Evolutionary conservation across 2,888 invertebrate species (phyloP).

Genomic region (Eupithecia exiguata): DNA sequence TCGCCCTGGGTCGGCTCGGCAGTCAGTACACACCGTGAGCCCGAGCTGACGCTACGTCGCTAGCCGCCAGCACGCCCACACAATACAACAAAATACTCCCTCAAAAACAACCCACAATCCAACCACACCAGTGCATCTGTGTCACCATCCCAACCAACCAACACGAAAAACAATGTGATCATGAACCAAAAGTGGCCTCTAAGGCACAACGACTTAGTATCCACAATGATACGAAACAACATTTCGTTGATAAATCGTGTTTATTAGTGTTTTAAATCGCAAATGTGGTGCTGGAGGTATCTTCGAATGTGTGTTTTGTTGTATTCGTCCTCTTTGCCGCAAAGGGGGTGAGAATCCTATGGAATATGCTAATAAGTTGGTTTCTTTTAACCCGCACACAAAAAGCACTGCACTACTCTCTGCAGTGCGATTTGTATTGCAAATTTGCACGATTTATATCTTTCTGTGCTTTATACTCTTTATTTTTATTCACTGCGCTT

Average conservation of each 20-base stretch:
- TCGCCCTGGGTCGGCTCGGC: constrained; percentile 71
- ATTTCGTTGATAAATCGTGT: constrained; percentile 77
- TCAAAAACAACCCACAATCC: constrained; percentile 53
- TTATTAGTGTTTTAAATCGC: constrained; percentile 73
- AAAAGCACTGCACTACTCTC: constrained; percentile 83
- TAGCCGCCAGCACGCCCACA: constrained; percentile 43
- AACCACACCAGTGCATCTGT: constrained; percentile 57
- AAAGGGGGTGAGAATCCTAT: constrained; percentile 66
- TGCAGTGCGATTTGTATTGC: constrained; percentile 84
- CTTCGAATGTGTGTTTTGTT: constrained; percentile 54
- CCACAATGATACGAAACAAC: constrained; percentile 78
- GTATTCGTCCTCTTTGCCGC: constrained; percentile 52
- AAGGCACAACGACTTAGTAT: constrained; percentile 61
- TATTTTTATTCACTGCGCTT: constrained; percentile 5
- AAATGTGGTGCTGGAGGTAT: constrained; percentile 67
- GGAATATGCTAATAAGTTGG: constrained; percentile 79
- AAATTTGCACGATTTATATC: constrained; percentile 68
- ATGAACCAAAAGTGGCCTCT: constrained; percentile 43
- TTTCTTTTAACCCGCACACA: constrained; percentile 79
- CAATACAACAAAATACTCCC: constrained; percentile 70
- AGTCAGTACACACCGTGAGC: constrained; percentile 70
- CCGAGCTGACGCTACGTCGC: constrained; percentile 56
- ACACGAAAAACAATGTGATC: constrained; percentile 47
- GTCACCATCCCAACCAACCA: constrained; percentile 48
- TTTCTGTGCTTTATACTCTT: constrained; percentile 36